Evolutionary conservation across 1,140 invertebrate genomes (phyloP).

Genomic region (Drosophila persimilis): DNA sequence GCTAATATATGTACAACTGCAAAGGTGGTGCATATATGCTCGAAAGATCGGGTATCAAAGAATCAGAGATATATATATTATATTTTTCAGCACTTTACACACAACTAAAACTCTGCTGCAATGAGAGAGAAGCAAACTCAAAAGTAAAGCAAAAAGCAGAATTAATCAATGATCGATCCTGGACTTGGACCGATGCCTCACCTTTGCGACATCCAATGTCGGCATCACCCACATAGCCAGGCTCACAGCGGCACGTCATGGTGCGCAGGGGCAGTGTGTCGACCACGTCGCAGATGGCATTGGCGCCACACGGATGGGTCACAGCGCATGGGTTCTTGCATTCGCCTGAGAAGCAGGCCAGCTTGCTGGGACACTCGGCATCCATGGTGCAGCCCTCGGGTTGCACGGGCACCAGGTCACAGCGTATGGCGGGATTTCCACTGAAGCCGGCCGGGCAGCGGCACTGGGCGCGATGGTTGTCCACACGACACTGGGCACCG

Average conservation of each 20-base stretch:
- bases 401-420: conserved; percentile 85
- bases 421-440: conserved; percentile 89
- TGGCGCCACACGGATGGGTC: conserved; percentile 90
- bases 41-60: conserved; percentile 16
- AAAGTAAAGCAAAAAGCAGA: conserved; percentile 42
- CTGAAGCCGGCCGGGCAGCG: conserved; percentile 91
- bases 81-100: conserved; percentile 34
- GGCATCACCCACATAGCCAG: conserved; percentile 92
- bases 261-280: conserved; percentile 93
- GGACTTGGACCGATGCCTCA: conserved; percentile 9
- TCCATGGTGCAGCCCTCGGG: conserved; percentile 90
- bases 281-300: conserved; percentile 91
- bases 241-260: conserved; percentile 93
- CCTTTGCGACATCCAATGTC: conserved; percentile 91
- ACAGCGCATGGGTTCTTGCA: conserved; percentile 93
- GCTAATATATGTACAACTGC: conserved; percentile 45
- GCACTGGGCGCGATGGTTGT: conserved; percentile 90
- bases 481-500: conserved; percentile 90
- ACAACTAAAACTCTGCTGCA: conserved; percentile 57
- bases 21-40: conserved; percentile 29
- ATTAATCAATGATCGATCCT: not conserved
- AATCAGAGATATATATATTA: conserved; percentile 11
- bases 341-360: conserved; percentile 91
- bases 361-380: conserved; percentile 91
- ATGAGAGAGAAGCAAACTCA: conserved; percentile 71